Evolutionary conservation across 2,113 vertebrate genomes (phyloP).

Genomic region (Abramis brama): DNA sequence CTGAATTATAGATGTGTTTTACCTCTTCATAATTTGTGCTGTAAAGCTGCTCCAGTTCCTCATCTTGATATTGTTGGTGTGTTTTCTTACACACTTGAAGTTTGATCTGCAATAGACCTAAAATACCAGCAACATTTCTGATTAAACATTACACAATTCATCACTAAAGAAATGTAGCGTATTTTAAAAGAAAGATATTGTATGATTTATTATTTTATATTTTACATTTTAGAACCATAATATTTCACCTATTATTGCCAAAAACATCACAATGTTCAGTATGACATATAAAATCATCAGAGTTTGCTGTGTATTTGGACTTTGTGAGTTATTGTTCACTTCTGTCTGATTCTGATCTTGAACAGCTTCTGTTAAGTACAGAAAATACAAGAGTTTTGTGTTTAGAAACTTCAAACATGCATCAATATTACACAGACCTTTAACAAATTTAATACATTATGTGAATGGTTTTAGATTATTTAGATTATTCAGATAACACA

Average conservation of each 20-base stretch:
- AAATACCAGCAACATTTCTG: not conserved
- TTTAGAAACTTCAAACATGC: not conserved
- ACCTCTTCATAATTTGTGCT: not conserved
- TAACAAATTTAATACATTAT: not conserved
- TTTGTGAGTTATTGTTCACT: not conserved
- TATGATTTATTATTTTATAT: no score
- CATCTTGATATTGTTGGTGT: not conserved
- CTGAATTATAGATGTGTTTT: not conserved
- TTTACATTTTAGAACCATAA: no score
- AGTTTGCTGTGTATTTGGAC: accelerated
- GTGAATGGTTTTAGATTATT: not conserved
- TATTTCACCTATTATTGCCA: no score
- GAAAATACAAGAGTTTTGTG: not conserved
- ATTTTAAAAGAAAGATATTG: not conserved
- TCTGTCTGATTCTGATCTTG: not conserved
- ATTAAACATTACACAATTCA: not conserved
- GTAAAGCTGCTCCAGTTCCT: not conserved
- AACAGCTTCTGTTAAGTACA: not conserved
- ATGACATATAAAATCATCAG: not conserved
- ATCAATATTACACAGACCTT: not conserved
- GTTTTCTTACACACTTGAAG: not conserved
- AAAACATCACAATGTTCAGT: not conserved
- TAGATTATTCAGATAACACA: no score
- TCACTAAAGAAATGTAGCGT: not conserved
- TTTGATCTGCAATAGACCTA: not conserved